Percentiles rank a stretch among this genome's conserved stretches.
Evolutionary conservation across 2,113 vertebrate species (phyloP).

Genomic region (Sphaerodactylus townsendi): DNA sequence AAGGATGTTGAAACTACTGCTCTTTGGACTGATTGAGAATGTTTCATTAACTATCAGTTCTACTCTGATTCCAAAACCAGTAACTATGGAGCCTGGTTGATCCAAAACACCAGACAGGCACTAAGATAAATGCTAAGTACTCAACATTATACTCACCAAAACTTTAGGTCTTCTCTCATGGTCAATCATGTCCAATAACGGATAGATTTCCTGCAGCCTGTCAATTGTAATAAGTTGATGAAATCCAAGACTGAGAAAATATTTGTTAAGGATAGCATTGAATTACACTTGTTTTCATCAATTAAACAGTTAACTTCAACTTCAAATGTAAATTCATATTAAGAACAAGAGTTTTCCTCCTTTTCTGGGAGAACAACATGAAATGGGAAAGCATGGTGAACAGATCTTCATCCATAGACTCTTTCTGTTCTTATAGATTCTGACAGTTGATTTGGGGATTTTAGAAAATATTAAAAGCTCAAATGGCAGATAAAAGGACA

Average conservation of each 20-base stretch:
- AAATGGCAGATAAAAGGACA: no score
- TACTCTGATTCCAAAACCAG: not conserved
- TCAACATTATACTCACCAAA: conserved; percentile 67
- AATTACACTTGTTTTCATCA: not conserved
- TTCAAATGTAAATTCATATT: not conserved
- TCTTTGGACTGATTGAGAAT: not conserved
- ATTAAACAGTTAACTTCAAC: not conserved
- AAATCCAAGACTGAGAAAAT: conserved; percentile 82
- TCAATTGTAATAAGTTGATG: conserved; percentile 82
- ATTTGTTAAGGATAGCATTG: conserved; percentile 44
- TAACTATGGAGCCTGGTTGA: not conserved
- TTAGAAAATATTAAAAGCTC: no score
- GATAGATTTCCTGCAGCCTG: conserved; percentile 79
- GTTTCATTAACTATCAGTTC: not conserved
- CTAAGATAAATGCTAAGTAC: not conserved
- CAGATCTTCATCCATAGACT: not conserved
- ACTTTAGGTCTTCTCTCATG: conserved; percentile 76
- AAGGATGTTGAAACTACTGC: not conserved
- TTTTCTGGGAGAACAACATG: not conserved
- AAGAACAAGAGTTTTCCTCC: not conserved
- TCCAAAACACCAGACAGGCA: not conserved
- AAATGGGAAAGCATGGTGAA: not conserved
- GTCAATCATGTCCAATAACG: conserved; percentile 88
- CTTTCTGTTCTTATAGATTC: not conserved
- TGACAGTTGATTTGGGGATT: not conserved